Percentiles rank a stretch among this genome's conserved stretches.
Evolutionary conservation across 2,113 vertebrate species (phyloP).

Genomic region (Circaetus gallicus): DNA sequence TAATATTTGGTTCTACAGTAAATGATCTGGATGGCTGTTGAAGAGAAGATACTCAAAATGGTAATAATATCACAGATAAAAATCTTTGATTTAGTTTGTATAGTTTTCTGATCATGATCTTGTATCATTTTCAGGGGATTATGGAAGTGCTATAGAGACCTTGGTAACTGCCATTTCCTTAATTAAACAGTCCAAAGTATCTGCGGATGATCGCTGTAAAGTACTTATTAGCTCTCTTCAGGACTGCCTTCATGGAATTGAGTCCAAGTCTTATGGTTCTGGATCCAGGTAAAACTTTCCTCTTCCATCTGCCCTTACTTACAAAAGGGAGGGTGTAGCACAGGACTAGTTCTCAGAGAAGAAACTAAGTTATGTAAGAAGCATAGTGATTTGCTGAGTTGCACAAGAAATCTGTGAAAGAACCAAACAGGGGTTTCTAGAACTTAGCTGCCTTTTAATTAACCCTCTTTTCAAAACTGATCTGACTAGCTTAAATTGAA

Average conservation of each 20-base stretch:
- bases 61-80: not conserved
- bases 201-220: constrained; percentile 97
- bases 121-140: constrained; percentile 81
- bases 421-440: not conserved
- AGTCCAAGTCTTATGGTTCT: constrained; percentile 98
- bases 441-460: not conserved
- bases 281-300: constrained; percentile 88
- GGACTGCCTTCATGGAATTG: constrained; percentile 98
- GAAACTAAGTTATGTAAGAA: not conserved
- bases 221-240: constrained; percentile 99
- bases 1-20: not conserved
- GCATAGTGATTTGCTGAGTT: not conserved
- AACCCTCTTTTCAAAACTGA: not conserved
- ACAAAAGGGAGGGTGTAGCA: not conserved
- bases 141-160: constrained; percentile 98
- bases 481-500: not conserved
- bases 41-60: not conserved
- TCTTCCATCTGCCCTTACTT: constrained; percentile 39
- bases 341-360: not conserved
- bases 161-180: constrained; percentile 98
- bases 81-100: not conserved
- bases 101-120: not conserved
- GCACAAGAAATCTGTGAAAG: not conserved
- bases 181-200: constrained; percentile 99
- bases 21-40: not conserved